phyloP scores from a whole-genome alignment of 2,113 vertebrate species.

The Oncorhynchus kisutch region DNA sequence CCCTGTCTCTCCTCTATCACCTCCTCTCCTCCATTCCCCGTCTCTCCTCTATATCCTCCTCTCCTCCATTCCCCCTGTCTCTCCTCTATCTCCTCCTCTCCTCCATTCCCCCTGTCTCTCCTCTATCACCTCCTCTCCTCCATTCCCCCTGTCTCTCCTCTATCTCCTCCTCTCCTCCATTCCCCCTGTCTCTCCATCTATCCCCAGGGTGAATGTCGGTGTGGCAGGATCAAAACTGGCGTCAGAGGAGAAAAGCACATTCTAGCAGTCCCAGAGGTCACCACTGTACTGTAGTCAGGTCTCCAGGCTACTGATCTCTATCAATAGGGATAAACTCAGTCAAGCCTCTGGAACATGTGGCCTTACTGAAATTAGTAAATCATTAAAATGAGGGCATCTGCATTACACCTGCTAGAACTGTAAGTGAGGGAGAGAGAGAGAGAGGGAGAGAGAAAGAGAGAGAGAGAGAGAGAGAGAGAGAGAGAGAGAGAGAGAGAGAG shows the following conservation, averaged over 20 bases:
- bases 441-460: not conserved
- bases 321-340: conserved; percentile 70
- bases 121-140: conserved; percentile 17
- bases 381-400: conserved; percentile 68
- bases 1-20: no score
- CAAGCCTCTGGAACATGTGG: conserved; percentile 64
- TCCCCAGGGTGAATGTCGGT: conserved; percentile 59
- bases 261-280: conserved; percentile 59
- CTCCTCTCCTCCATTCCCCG: no score
- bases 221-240: conserved; percentile 64
- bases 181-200: not conserved
- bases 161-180: no score
- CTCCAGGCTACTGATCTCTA: conserved; percentile 65
- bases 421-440: no score
- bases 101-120: no score
- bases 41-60: no score
- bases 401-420: conserved; percentile 43
- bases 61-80: no score
- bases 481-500: conserved; percentile 4
- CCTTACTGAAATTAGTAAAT: conserved; percentile 67
- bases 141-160: no score
- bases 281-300: conserved; percentile 64
- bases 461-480: conserved; percentile 4
- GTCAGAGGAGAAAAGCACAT: conserved; percentile 64
- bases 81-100: no score